Evolutionary conservation across 2,888 invertebrate genomes (phyloP).

Genomic region (Diarsia rubi): DNA sequence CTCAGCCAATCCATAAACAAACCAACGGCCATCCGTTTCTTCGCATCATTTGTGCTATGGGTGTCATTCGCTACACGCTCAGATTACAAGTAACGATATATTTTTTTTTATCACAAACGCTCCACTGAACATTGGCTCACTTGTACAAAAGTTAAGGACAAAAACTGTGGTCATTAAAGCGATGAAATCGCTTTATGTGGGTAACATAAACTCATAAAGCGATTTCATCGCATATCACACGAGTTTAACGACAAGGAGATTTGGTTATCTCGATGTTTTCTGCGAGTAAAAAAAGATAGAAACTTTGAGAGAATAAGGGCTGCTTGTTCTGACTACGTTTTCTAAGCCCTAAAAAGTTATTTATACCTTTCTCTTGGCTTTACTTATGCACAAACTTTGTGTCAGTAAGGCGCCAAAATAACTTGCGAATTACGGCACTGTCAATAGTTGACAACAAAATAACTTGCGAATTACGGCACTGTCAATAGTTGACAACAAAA

Average conservation of each 20-base stretch:
- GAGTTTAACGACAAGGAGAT: constrained; percentile 44
- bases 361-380: background rate
- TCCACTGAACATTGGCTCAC: constrained; percentile 53
- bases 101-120: constrained; percentile 50
- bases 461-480: too few species aligned
- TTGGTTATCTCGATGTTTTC: constrained; percentile 26
- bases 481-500: too few species aligned
- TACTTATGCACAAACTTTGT: background rate
- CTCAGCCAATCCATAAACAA: constrained; percentile 9
- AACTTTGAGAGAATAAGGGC: background rate
- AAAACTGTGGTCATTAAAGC: constrained; percentile 48
- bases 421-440: background rate
- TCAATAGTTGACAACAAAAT: too few species aligned
- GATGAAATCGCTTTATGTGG: constrained; percentile 38
- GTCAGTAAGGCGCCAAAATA: background rate
- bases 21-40: constrained; percentile 27
- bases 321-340: constrained; percentile 6
- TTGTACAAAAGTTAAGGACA: constrained; percentile 51
- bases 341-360: background rate
- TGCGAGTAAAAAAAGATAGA: constrained; percentile 4
- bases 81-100: constrained; percentile 46
- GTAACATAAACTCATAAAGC: constrained; percentile 1
- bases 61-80: constrained; percentile 35
- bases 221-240: constrained; percentile 31
- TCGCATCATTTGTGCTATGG: constrained; percentile 27